phyloP scores from a whole-genome alignment of 2,888 invertebrate species.

The Empis stercorea region DNA sequence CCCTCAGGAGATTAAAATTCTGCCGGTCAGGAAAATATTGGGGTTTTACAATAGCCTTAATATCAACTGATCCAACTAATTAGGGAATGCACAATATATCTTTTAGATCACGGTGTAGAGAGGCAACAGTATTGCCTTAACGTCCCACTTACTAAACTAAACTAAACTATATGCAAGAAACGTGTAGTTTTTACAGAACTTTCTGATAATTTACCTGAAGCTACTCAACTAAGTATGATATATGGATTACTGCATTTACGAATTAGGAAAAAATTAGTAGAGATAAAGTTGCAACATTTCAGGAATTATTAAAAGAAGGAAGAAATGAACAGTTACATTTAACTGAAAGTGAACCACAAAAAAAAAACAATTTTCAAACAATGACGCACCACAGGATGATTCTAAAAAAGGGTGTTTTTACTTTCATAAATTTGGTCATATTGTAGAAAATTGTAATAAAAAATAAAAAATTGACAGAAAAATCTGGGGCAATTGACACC shows the following conservation, averaged over 20 bases:
- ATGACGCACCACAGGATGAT: not conserved
- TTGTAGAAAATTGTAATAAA: not conserved
- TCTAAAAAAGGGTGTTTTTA: not conserved
- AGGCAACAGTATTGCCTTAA: no score
- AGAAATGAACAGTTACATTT: not conserved
- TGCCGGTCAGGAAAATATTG: no score
- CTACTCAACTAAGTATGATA: not conserved
- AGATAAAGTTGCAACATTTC: not conserved
- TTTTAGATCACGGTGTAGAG: no score
- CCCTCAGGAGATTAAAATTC: no score
- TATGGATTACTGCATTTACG: no score
- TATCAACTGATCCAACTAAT: no score
- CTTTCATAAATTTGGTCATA: not conserved
- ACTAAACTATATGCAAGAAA: not conserved
- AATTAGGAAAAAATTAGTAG: no score
- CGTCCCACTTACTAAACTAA: no score
- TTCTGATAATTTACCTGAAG: not conserved
- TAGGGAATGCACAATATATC: no score
- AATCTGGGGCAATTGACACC: not conserved
- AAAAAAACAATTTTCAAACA: not conserved
- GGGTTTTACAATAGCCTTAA: no score
- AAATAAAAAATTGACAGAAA: not conserved
- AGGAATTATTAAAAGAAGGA: not conserved
- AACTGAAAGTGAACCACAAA: not conserved
- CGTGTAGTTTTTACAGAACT: not conserved